These are phyloP conservation scores for Xiphophorus maculatus DNA, from an alignment of 2,113 vertebrate species.

Conservation along the genomic window DNA sequence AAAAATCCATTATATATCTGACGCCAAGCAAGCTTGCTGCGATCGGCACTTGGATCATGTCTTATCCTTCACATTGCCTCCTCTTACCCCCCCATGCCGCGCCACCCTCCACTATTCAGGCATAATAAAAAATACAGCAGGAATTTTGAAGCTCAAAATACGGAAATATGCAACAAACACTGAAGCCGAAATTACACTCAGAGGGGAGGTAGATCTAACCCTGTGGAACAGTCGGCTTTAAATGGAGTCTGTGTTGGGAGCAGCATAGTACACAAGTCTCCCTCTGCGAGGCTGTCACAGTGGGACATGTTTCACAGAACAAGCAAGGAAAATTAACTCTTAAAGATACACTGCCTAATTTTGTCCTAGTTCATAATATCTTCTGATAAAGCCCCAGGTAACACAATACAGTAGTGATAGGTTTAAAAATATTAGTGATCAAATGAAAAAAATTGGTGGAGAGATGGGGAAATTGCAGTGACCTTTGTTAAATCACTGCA, in stretches of 20 bases:
- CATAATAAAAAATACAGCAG: not conserved
- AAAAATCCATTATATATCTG: slow-evolving; percentile 12
- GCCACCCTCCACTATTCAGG: not conserved
- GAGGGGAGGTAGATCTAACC: slow-evolving; percentile 59
- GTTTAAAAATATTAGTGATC: slow-evolving; percentile 16
- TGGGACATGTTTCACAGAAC: slow-evolving; percentile 51
- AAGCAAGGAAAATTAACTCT: slow-evolving; percentile 38
- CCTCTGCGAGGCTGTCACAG: slow-evolving; percentile 64
- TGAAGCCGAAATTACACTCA: slow-evolving; percentile 54
- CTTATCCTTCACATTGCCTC: slow-evolving; percentile 17
- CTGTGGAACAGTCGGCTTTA: slow-evolving; percentile 66
- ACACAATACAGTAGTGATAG: slow-evolving; percentile 1
- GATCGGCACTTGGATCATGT: slow-evolving; percentile 23
- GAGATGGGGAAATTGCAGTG: slow-evolving; percentile 2
- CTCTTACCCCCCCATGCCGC: not conserved
- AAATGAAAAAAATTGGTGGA: slow-evolving; percentile 10
- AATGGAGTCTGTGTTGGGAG: slow-evolving; percentile 66
- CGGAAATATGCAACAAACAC: slow-evolving; percentile 28
- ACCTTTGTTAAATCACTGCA: slow-evolving; percentile 28
- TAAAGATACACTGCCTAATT: slow-evolving; percentile 47
- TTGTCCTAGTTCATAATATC: slow-evolving; percentile 17
- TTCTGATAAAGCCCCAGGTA: slow-evolving; percentile 6
- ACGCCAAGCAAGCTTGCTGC: slow-evolving; percentile 23
- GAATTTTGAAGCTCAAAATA: slow-evolving; percentile 35
- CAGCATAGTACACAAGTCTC: slow-evolving; percentile 56